Conservation (phyloP, 2,888 invertebrate species). For the Selenia dentaria region DNA sequence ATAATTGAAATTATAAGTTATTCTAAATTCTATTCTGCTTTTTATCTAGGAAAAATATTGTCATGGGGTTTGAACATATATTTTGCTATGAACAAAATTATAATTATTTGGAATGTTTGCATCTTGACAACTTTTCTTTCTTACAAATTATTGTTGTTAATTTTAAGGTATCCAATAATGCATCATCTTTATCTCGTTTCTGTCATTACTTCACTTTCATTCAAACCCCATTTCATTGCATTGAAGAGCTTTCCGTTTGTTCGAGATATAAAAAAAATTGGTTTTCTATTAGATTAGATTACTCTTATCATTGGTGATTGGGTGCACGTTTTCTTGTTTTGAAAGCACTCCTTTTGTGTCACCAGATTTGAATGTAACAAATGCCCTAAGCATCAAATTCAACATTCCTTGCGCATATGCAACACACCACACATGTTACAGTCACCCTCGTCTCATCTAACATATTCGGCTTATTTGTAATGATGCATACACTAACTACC, state of each 20-base stretch:
- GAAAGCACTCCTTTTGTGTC: slow-evolving; percentile 76
- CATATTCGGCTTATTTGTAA: slow-evolving; percentile 71
- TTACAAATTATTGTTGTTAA: slow-evolving; percentile 54
- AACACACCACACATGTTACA: slow-evolving; percentile 64
- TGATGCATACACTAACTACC: slow-evolving; percentile 75
- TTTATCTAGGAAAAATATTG: slow-evolving; percentile 60
- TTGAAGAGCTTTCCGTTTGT: slow-evolving; percentile 71
- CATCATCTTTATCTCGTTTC: slow-evolving; percentile 61
- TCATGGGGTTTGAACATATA: slow-evolving; percentile 83
- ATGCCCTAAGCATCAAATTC: slow-evolving; percentile 37
- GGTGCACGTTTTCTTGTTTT: slow-evolving; percentile 75
- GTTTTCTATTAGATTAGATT: slow-evolving; percentile 37
- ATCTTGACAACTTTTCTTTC: slow-evolving; percentile 84
- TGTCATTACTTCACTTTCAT: slow-evolving; percentile 62
- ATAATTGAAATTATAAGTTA: no score
- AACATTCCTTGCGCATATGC: slow-evolving; percentile 12
- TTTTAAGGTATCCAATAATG: slow-evolving; percentile 61
- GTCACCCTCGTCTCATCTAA: slow-evolving; percentile 73
- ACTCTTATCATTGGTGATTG: slow-evolving; percentile 64
- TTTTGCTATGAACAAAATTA: slow-evolving; percentile 67
- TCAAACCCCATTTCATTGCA: slow-evolving; percentile 83
- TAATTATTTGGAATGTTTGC: slow-evolving; percentile 81
- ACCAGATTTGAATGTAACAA: slow-evolving; percentile 67
- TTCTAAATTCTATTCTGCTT: slow-evolving; percentile 7
- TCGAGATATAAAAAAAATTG: slow-evolving; percentile 35